Conservation (phyloP, 2,888 invertebrate genomes). For the Cephus sareptanus region DNA sequence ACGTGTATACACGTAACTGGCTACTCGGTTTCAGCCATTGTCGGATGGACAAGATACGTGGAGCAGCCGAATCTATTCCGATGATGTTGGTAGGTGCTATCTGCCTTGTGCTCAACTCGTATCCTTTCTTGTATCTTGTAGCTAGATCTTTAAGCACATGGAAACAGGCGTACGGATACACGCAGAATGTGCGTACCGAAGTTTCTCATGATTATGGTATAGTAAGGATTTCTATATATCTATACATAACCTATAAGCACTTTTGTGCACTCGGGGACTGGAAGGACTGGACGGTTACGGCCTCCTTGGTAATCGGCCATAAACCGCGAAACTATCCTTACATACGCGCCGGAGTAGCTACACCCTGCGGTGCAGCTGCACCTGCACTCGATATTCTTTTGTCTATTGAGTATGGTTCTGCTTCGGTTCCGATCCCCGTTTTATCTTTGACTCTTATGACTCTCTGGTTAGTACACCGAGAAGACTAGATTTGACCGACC, state of each 20-base stretch:
- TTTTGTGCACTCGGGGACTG: slow-evolving; percentile 8
- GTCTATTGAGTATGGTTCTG: slow-evolving; percentile 44
- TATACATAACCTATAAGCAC: slow-evolving; percentile 8
- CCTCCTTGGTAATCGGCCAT: slow-evolving; percentile 52
- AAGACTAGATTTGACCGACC: neutral
- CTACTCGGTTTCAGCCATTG: neutral
- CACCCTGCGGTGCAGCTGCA: slow-evolving; percentile 40
- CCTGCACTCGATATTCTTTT: slow-evolving; percentile 60
- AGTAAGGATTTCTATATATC: slow-evolving; percentile 4
- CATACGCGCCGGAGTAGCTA: slow-evolving; percentile 30
- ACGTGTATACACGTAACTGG: neutral
- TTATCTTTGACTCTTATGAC: neutral
- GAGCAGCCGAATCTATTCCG: neutral
- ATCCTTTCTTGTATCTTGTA: neutral
- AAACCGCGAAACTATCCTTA: slow-evolving; percentile 51
- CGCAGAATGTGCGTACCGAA: slow-evolving; percentile 22
- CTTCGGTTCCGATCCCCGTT: neutral
- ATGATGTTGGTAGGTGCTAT: neutral
- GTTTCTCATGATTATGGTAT: slow-evolving; percentile 21
- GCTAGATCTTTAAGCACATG: neutral
- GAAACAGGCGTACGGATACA: slow-evolving; percentile 7
- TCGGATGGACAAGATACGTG: neutral
- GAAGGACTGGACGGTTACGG: slow-evolving; percentile 35
- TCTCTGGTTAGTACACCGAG: neutral
- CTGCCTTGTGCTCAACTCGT: neutral